Evolutionary conservation across 2,888 invertebrate genomes (phyloP), one percentile per base, ranked within the genome.

Genomic region (Branchinecta sandiegonensis): DNA sequence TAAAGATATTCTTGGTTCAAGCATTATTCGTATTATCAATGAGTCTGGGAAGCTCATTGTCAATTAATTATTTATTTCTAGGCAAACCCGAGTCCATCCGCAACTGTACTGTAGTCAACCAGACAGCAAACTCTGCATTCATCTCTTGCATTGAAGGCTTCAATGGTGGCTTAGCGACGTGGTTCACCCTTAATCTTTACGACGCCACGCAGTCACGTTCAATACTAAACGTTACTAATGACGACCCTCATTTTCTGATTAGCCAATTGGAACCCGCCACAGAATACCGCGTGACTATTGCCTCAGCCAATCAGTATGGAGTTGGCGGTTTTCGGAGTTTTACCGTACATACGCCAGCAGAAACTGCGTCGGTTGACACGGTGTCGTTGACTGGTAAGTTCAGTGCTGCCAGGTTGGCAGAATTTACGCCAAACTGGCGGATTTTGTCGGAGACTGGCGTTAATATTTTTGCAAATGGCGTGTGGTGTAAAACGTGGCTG

Each of bases 1-100:
- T 37, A 37, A 37, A 37, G 37, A 37, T 37, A 37, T 37, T 37
- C 37, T 37, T 2, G 37, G 37, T 4, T 37, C 2, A 37, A 37
- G 4, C 37, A 6, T 37, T 37, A 37, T 37, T 6, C 5, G 37
- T 4, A 37, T 37, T 37, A 37, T 37, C 37, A 37, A 37, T 37
- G 6, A 5, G 6, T 37, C 37, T 37, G 37, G 37, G 6, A 37
- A 37, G 37, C 37, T 37, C 37, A 37, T 37, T 37, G 37, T 37
- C 37, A 37, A 6, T 56, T 14, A 56, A 0, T 8, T 56, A 2
- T 56, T 10, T 56, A 8, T 14, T 56, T 56, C 17, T 56, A 76
- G 76, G 75, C 68, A 73, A 74, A 17, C 76, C 76, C 12, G 75
- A 76, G 66, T 71, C 74, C 8, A 73, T 75, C 14, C 72, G 72